phyloP scores from a whole-genome alignment of 2,113 vertebrate genomes.

The Spermophilus dauricus region DNA sequence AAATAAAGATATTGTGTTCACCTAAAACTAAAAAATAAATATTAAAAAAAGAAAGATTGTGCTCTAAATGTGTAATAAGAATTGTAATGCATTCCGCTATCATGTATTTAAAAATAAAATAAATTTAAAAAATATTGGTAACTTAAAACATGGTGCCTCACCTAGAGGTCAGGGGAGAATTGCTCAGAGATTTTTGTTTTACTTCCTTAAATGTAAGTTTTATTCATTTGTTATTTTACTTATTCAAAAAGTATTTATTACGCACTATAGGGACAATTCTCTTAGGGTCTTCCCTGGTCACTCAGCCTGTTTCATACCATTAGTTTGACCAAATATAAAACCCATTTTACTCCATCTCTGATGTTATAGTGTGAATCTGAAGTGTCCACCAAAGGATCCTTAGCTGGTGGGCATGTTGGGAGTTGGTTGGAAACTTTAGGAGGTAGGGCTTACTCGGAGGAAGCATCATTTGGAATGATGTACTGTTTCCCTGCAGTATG shows the following conservation, averaged over 20 bases:
- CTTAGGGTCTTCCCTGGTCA: neutral
- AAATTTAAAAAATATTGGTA: neutral
- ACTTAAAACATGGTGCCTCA: neutral
- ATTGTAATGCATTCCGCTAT: too few relatives aligned
- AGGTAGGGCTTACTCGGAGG: too few relatives aligned
- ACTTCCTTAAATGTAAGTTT: neutral
- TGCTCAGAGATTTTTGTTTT: neutral
- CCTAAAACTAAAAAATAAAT: too few relatives aligned
- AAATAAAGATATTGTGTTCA: too few relatives aligned
- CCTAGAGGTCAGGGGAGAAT: neutral
- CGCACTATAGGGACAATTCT: neutral
- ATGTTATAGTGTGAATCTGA: neutral
- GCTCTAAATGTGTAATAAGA: too few relatives aligned
- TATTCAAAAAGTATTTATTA: constrained; percentile 37
- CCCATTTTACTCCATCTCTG: neutral
- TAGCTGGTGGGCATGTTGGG: neutral
- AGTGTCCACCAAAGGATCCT: neutral
- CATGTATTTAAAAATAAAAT: too few relatives aligned
- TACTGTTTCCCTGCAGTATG: neutral
- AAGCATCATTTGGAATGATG: neutral
- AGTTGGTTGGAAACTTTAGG: neutral
- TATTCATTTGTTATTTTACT: constrained; percentile 30
- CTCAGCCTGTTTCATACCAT: neutral
- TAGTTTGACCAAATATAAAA: neutral
- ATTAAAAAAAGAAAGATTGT: too few relatives aligned